phyloP scores from a whole-genome alignment of 2,113 vertebrate genomes.

The Psittacula cyanocephala region DNA sequence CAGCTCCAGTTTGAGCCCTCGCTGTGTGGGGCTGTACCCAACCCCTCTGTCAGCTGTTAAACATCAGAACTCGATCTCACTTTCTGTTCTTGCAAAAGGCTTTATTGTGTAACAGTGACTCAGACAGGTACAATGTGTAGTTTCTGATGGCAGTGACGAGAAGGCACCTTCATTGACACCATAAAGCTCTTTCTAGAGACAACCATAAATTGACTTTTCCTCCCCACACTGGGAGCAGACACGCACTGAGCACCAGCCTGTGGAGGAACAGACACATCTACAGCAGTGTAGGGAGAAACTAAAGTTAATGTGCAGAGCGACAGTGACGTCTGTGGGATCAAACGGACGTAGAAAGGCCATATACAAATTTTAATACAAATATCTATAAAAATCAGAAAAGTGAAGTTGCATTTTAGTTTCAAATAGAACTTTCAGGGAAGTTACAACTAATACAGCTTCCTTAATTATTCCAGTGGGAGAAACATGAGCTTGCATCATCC shows the following conservation, averaged over 20 bases:
- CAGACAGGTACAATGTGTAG: not conserved
- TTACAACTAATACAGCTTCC: not conserved
- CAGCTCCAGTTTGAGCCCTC: not conserved
- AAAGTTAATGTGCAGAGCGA: not conserved
- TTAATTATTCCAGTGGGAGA: slow-evolving; percentile 5
- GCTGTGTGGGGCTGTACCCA: rapidly evolving
- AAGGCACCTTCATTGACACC: slow-evolving; percentile 60
- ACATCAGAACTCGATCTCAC: not conserved
- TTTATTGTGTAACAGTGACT: slow-evolving; percentile 53
- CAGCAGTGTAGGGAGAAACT: not conserved
- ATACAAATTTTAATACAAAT: slow-evolving; percentile 52
- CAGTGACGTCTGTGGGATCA: not conserved
- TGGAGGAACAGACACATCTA: not conserved
- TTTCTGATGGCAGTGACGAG: not conserved
- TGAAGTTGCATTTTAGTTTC: not conserved
- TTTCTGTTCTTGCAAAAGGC: slow-evolving; percentile 14
- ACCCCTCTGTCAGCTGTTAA: not conserved
- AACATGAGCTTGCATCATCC: not conserved
- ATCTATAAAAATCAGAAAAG: slow-evolving; percentile 27
- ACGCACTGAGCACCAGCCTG: not conserved
- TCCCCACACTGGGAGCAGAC: not conserved
- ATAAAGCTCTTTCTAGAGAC: slow-evolving; percentile 2
- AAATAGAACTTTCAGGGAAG: not conserved
- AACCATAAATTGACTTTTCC: not conserved
- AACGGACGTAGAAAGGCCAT: not conserved